phyloP scores from a whole-genome alignment of 1,140 invertebrate genomes.

The Popillia japonica region DNA sequence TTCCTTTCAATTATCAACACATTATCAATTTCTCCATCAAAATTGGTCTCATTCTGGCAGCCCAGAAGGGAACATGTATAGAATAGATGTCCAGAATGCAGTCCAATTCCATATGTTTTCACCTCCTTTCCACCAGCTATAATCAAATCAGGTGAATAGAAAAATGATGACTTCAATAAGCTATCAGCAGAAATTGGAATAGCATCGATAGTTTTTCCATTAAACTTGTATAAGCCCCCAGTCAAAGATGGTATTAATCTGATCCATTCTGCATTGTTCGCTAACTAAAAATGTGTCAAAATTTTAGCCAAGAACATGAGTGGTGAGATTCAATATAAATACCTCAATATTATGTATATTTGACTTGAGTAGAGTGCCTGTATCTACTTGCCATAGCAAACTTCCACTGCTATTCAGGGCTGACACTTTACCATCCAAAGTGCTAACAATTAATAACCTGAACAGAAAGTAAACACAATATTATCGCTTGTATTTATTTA shows the following conservation, averaged over 20 bases:
- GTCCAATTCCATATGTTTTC: constrained; percentile 75
- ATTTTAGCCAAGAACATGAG: neutral
- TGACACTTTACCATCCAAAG: constrained; percentile 84
- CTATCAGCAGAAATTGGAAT: constrained; percentile 86
- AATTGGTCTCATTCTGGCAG: constrained; percentile 70
- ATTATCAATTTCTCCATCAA: constrained; percentile 64
- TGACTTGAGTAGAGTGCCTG: constrained; percentile 80
- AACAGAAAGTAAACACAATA: constrained; percentile 58
- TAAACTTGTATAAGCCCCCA: constrained; percentile 89
- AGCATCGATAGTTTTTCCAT: constrained; percentile 86
- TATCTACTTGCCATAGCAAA: constrained; percentile 76
- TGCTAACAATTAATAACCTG: constrained; percentile 84
- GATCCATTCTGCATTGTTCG: constrained; percentile 84
- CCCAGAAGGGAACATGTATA: constrained; percentile 81
- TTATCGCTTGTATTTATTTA: neutral
- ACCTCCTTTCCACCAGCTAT: constrained; percentile 80
- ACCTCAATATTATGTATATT: constrained; percentile 86
- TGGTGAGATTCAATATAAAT: constrained; percentile 21
- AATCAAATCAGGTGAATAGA: constrained; percentile 84
- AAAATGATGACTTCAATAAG: constrained; percentile 83
- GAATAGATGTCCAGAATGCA: constrained; percentile 76
- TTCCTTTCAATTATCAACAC: constrained; percentile 81
- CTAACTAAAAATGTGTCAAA: constrained; percentile 67
- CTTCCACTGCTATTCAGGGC: constrained; percentile 79
- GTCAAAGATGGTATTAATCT: constrained; percentile 90